Evolutionary conservation across 2,797 vertebrate species (phyloP).

Genomic region (Hydrocynus forskahlii): DNA sequence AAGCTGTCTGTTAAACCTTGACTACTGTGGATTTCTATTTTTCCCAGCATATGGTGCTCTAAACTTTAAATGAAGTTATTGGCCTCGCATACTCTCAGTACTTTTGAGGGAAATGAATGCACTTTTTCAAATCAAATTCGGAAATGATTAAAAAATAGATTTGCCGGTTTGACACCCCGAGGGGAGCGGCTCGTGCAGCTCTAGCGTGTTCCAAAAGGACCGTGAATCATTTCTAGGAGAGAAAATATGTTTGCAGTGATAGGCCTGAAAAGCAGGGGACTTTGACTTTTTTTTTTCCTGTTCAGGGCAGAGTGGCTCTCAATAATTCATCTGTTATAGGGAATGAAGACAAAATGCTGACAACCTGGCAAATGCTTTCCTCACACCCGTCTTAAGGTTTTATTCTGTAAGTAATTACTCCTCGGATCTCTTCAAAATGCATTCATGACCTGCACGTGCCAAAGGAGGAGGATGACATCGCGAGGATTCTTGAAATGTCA

Average conservation of each 20-base stretch:
- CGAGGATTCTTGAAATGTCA: not conserved
- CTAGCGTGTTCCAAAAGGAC: constrained; percentile 1
- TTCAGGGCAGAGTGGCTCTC: constrained; percentile 72
- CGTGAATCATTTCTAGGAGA: constrained; percentile 39
- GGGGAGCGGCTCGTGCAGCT: not conserved
- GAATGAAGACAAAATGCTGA: constrained; percentile 65
- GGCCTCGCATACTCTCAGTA: constrained; percentile 8
- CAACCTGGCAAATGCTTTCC: constrained; percentile 6
- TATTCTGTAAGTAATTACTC: constrained; percentile 21
- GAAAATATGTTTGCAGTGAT: constrained; percentile 47
- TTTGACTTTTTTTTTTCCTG: constrained; percentile 47
- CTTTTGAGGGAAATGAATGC: not conserved
- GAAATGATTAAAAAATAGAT: not conserved
- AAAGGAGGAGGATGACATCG: constrained; percentile 2
- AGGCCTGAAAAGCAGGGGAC: constrained; percentile 62
- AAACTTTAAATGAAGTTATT: constrained; percentile 38
- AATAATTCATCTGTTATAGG: constrained; percentile 78
- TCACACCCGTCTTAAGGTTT: not conserved
- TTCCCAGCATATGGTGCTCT: not conserved
- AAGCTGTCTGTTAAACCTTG: no score
- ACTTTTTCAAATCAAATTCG: not conserved
- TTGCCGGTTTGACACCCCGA: not conserved
- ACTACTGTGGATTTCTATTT: not conserved
- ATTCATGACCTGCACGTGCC: not conserved
- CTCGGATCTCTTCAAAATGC: not conserved